Evolutionary conservation across 2,797 vertebrate species (phyloP).

Genomic region (Pitangus sulphuratus): DNA sequence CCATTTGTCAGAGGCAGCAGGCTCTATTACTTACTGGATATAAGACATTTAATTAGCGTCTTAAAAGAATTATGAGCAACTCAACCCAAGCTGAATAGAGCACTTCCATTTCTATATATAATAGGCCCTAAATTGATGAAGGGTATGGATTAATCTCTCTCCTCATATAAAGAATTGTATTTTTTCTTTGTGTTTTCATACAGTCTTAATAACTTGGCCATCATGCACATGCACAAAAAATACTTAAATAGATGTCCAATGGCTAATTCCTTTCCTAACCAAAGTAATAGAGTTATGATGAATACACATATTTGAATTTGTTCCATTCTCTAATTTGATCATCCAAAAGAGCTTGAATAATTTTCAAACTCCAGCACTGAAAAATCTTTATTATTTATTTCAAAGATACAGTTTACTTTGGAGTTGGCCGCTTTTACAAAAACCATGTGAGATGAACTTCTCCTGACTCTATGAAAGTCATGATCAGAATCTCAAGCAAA

Average conservation of each 20-base stretch:
- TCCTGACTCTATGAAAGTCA: not conserved
- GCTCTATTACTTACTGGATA: conserved; percentile 42
- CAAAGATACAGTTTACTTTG: not conserved
- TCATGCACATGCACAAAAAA: not conserved
- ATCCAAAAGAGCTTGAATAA: not conserved
- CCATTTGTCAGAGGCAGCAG: conserved; percentile 48
- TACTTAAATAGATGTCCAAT: not conserved
- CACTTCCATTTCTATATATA: conserved; percentile 33
- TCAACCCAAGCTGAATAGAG: conserved; percentile 40
- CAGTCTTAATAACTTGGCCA: not conserved
- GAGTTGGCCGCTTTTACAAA: not conserved
- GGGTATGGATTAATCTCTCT: conserved; percentile 15
- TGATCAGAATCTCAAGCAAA: not conserved
- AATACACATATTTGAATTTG: not conserved
- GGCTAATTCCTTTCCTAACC: not conserved
- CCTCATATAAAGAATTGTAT: not conserved
- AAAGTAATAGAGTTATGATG: conserved; percentile 2
- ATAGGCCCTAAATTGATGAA: conserved; percentile 6
- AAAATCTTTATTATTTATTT: conserved; percentile 9
- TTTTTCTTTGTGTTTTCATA: conserved; percentile 21
- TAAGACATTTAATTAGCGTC: conserved; percentile 62
- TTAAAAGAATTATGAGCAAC: conserved; percentile 60
- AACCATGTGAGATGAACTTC: not conserved
- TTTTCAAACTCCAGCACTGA: not conserved
- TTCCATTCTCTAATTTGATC: not conserved